Conservation (phyloP, 2,888 invertebrate genomes). For the Opisthograptis luteolata region DNA sequence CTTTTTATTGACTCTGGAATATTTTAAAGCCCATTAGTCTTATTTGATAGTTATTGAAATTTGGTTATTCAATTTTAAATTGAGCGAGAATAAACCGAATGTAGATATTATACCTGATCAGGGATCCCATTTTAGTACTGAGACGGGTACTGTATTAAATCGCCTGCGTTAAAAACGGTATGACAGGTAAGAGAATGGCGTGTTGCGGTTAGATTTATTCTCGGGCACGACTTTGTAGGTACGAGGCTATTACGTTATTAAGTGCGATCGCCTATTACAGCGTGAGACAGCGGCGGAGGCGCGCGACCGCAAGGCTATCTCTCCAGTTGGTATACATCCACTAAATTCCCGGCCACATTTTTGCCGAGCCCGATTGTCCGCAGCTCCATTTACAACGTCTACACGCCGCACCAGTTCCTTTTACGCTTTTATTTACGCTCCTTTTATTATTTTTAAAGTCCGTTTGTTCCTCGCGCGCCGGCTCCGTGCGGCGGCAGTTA, state of each 20-base stretch:
- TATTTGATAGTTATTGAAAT: slow-evolving; percentile 23
- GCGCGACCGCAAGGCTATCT: slow-evolving; percentile 68
- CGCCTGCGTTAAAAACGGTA: slow-evolving; percentile 25
- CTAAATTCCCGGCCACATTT: slow-evolving; percentile 81
- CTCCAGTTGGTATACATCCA: slow-evolving; percentile 73
- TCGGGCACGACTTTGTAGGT: slow-evolving; percentile 44
- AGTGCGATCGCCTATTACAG: slow-evolving; percentile 68
- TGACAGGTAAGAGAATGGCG: slow-evolving; percentile 28
- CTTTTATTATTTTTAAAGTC: slow-evolving; percentile 84
- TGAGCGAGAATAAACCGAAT: slow-evolving; percentile 20
- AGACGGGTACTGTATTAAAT: slow-evolving; percentile 22
- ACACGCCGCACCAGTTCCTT: slow-evolving; percentile 83
- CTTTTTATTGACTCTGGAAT: slow-evolving; percentile 35
- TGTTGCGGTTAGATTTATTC: slow-evolving; percentile 58
- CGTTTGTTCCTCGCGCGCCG: slow-evolving; percentile 83
- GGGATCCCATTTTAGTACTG: slow-evolving; percentile 13
- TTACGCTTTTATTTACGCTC: slow-evolving; percentile 84
- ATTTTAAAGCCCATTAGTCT: slow-evolving; percentile 28
- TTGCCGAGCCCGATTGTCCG: slow-evolving; percentile 80
- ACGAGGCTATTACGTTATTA: slow-evolving; percentile 65
- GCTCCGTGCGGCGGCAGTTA: slow-evolving; percentile 77
- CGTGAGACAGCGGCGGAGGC: slow-evolving; percentile 57
- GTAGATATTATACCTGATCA: too few species aligned
- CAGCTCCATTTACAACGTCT: slow-evolving; percentile 84
- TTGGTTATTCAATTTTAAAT: slow-evolving; percentile 21